Percentiles rank a stretch among this genome's conserved stretches.
Conservation (phyloP, 2,113 vertebrate species). For the Platysternon megacephalum region DNA sequence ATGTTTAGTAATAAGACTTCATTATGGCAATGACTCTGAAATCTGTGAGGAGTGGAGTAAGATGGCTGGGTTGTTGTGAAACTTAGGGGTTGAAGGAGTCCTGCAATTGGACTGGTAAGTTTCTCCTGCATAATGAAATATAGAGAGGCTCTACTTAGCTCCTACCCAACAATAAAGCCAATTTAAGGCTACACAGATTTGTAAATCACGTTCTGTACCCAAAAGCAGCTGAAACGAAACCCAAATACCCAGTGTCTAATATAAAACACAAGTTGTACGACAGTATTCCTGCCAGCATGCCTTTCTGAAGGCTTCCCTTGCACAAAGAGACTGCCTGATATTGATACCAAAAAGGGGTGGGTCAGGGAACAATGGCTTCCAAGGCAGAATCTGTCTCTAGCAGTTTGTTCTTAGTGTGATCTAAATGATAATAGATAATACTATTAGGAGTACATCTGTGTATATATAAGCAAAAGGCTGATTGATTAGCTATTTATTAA, state of each 20-base stretch:
- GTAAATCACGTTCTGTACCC: background rate
- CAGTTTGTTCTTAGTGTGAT: rapidly evolving
- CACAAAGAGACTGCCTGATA: no score
- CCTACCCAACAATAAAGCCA: background rate
- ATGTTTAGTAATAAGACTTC: background rate
- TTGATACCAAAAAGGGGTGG: no score
- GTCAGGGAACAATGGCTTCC: background rate
- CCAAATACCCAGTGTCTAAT: background rate
- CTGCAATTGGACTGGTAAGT: background rate
- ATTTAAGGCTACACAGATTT: background rate
- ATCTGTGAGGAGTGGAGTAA: background rate
- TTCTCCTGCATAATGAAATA: background rate
- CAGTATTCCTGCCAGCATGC: background rate
- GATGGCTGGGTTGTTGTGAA: background rate
- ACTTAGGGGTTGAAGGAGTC: no score
- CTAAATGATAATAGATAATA: background rate
- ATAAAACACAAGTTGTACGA: background rate
- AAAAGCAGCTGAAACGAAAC: background rate
- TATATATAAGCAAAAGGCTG: background rate
- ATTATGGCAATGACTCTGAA: background rate
- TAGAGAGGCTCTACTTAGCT: background rate
- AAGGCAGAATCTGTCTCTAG: background rate
- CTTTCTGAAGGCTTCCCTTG: background rate
- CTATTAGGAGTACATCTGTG: background rate
- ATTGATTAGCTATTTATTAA: background rate